Evolutionary conservation across 2,797 vertebrate species (phyloP).

Genomic region (Ibycter americanus): DNA sequence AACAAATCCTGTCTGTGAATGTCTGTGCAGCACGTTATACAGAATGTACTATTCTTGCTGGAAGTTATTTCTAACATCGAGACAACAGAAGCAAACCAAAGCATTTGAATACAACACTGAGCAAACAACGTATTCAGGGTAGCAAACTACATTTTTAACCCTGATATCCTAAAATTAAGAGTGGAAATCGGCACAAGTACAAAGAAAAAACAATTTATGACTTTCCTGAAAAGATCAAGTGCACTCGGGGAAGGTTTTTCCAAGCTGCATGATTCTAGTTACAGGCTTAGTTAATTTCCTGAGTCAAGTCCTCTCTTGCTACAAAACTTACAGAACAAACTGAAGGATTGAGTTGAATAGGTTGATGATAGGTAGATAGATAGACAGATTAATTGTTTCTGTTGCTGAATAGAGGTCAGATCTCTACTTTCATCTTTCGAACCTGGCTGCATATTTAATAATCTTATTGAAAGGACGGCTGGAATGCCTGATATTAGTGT

Average conservation of each 20-base stretch:
- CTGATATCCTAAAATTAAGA: not conserved
- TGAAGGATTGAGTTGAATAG: not conserved
- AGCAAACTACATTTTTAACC: not conserved
- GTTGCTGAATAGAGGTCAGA: not conserved
- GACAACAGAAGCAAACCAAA: not conserved
- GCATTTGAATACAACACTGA: not conserved
- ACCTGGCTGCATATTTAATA: conserved; percentile 24
- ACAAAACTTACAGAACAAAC: not conserved
- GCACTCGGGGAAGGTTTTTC: not conserved
- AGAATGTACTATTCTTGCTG: not conserved
- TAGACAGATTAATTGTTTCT: conserved; percentile 29
- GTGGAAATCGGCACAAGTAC: not conserved
- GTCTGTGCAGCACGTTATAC: not conserved
- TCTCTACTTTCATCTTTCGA: not conserved
- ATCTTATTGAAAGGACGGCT: not conserved
- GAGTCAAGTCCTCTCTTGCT: not conserved
- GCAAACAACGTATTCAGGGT: not conserved
- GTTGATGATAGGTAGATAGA: not conserved
- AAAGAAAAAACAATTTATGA: not conserved
- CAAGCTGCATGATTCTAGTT: not conserved
- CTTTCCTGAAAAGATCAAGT: not conserved
- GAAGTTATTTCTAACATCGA: not conserved
- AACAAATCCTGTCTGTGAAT: not conserved
- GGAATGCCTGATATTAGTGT: conserved; percentile 11
- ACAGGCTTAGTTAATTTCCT: not conserved